Conservation (phyloP, 2,888 invertebrate genomes). For the Pollenia griseotomentosa region DNA sequence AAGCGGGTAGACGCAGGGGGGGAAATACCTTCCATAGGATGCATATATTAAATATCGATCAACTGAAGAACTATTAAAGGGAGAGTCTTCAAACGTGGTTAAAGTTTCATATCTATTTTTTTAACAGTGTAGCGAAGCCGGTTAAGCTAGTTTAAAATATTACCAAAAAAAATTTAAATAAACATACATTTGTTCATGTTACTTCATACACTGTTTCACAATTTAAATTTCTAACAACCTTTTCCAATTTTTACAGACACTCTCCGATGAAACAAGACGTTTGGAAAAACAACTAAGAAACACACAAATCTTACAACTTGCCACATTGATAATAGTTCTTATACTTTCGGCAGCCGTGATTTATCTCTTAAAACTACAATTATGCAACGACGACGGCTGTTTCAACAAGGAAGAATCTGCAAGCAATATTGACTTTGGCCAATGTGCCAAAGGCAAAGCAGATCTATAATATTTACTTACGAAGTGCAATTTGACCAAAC, state of each 20-base stretch:
- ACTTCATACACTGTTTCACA: no score
- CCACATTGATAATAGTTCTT: constrained; percentile 85
- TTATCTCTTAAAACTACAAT: constrained; percentile 84
- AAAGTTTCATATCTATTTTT: no score
- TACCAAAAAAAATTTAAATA: no score
- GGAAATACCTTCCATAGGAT: no score
- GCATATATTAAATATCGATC: no score
- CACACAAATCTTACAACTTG: constrained; percentile 85
- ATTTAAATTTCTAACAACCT: background rate
- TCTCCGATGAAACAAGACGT: constrained; percentile 80
- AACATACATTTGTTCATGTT: no score
- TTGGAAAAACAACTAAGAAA: constrained; percentile 85
- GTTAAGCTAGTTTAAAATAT: no score
- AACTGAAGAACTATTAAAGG: no score
- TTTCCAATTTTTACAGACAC: constrained; percentile 76
- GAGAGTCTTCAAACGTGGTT: no score
- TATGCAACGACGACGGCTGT: constrained; percentile 62
- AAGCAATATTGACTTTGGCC: constrained; percentile 57
- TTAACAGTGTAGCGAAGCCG: no score
- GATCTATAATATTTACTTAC: constrained; percentile 81
- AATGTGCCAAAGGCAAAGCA: constrained; percentile 64
- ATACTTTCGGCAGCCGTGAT: constrained; percentile 83
- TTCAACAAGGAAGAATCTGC: constrained; percentile 38
- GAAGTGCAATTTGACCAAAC: constrained; percentile 81
- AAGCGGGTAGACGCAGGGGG: no score